Evolutionary conservation across 1,140 invertebrate genomes (phyloP).

Genomic region (Gonioctena quinquepunctata): DNA sequence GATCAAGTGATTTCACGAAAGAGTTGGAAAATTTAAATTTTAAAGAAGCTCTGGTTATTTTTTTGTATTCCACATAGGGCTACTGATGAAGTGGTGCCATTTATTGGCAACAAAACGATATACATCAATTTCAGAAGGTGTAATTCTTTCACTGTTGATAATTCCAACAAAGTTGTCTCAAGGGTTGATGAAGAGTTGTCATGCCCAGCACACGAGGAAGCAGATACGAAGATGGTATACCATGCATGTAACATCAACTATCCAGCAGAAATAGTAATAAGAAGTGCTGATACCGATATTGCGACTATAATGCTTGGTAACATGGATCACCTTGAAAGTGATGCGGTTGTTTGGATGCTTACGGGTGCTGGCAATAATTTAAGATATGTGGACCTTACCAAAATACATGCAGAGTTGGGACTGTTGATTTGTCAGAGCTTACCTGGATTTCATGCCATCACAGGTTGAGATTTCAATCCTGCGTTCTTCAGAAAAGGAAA

Average conservation of each 20-base stretch:
- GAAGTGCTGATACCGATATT: constrained; percentile 18
- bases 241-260: background rate
- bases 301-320: constrained; percentile 19
- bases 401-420: constrained; percentile 41
- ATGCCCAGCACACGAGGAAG: constrained; percentile 3
- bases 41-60: too few relatives aligned
- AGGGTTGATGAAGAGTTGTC: constrained; percentile 22
- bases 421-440: constrained; percentile 37
- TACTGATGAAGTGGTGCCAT: too few relatives aligned
- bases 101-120: too few relatives aligned
- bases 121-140: too few relatives aligned
- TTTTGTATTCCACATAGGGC: too few relatives aligned
- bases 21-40: too few relatives aligned
- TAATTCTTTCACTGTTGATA: too few relatives aligned
- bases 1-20: too few relatives aligned
- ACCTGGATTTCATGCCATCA: constrained; percentile 51
- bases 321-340: constrained; percentile 15
- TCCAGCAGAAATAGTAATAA: background rate
- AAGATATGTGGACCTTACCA: constrained; percentile 14
- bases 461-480: constrained; percentile 54
- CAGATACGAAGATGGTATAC: constrained; percentile 8
- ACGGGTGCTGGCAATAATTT: constrained; percentile 30
- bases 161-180: too few relatives aligned
- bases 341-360: constrained; percentile 26
- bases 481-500: constrained; percentile 45